phyloP scores from a whole-genome alignment of 2,888 invertebrate species.

The Tupiocoris notatus region DNA sequence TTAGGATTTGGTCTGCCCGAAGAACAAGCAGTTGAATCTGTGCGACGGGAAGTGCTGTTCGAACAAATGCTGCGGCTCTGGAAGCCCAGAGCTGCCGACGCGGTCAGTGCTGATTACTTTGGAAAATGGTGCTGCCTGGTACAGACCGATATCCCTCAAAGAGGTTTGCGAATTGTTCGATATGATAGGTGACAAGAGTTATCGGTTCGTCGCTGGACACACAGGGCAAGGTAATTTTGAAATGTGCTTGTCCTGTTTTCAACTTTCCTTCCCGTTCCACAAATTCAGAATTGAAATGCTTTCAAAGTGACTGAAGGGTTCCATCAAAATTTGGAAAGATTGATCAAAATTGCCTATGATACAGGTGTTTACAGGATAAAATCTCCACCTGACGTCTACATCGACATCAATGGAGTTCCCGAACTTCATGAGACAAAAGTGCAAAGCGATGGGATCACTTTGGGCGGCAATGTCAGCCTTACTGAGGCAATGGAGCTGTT shows the following conservation, averaged over 20 bases:
- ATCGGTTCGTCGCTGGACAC: conserved; percentile 69
- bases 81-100: not conserved
- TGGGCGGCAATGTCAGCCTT: conserved; percentile 41
- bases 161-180: conserved; percentile 61
- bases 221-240: conserved; percentile 76
- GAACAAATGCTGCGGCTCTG: conserved; percentile 6
- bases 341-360: too few relatives aligned
- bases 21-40: not conserved
- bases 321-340: too few relatives aligned
- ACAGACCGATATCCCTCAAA: conserved; percentile 59
- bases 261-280: too few relatives aligned
- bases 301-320: too few relatives aligned
- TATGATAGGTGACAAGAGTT: conserved; percentile 55
- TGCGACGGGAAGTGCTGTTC: conserved; percentile 27
- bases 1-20: conserved; percentile 45
- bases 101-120: conserved; percentile 24
- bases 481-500: conserved; percentile 44
- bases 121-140: conserved; percentile 55
- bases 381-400: conserved; percentile 54
- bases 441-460: conserved; percentile 51
- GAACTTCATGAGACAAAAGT: conserved; percentile 55
- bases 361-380: conserved; percentile 56
- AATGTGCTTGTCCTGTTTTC: too few relatives aligned
- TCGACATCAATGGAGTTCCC: conserved; percentile 57
- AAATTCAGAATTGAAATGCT: too few relatives aligned